phyloP scores from a whole-genome alignment of 2,797 vertebrate genomes.

The Tenualosa ilisha region DNA sequence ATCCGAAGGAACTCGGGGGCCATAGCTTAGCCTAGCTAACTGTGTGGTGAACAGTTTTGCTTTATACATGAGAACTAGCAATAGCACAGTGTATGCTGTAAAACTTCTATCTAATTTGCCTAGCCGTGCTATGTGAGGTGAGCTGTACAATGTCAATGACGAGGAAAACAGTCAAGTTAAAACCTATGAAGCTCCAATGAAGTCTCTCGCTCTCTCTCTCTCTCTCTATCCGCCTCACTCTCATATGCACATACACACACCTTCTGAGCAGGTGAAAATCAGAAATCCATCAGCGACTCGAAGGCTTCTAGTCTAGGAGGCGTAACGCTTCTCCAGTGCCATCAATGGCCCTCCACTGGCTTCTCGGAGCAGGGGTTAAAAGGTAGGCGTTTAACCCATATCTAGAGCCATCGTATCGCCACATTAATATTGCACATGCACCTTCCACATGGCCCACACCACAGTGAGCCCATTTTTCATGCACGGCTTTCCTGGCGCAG shows the following conservation, averaged over 20 bases:
- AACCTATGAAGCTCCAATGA: neutral
- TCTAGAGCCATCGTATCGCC: neutral
- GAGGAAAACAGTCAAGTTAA: neutral
- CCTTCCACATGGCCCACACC: constrained; percentile 4
- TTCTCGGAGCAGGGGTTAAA: constrained; percentile 3
- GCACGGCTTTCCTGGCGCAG: constrained; percentile 17
- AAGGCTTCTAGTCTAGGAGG: neutral
- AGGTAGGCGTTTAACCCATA: constrained; percentile 19
- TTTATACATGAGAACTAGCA: constrained; percentile 12
- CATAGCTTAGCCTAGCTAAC: constrained; percentile 50
- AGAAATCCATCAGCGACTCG: constrained; percentile 15
- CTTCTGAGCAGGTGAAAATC: constrained; percentile 3
- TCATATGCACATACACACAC: neutral
- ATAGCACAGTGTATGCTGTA: neutral
- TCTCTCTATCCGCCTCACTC: neutral
- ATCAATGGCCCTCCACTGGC: neutral
- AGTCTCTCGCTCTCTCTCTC: too few relatives aligned
- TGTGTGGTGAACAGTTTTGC: constrained; percentile 35
- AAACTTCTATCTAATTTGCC: neutral
- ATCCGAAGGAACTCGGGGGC: constrained; percentile 80
- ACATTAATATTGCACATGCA: constrained; percentile 15
- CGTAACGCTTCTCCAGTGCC: neutral
- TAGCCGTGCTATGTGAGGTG: neutral
- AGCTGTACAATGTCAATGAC: neutral
- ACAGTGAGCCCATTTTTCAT: constrained; percentile 15